Evolutionary conservation across 2,797 vertebrate genomes (phyloP), one percentile per base, ranked within the genome.

Genomic region (Spinibarbus caldwelli): DNA sequence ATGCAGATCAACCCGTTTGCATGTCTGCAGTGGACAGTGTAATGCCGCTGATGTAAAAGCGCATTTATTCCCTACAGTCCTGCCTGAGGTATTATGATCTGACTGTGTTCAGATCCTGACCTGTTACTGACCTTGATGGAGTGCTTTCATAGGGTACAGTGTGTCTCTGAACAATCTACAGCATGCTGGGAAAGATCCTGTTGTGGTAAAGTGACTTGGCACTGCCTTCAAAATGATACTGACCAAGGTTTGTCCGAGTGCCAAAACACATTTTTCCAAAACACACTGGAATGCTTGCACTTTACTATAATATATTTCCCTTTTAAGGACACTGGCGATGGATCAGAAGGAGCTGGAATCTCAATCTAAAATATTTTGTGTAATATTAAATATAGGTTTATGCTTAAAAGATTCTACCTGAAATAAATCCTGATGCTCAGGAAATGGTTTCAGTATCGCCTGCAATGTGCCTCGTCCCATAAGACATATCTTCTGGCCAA

Each of bases 151-250:
- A 86, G 91, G 87, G 82, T 88, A 92, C 89, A 83, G 88, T 90
- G 88, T 89, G 86, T 90, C 89, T 71, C 72, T 86, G 80, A 90
- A 92, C 91, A 88, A 90, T 91, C 89, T 90, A 91, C 66, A 85
- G 85, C 86, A 86, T 86, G 57, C 85, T 88, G 89, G 81, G 85
- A 91, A 92, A 92, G 90, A 94, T 93, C 92, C 89, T 82, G 78
- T 64, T 82, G 29, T 83, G 78, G 88, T 91, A 89, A 93, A 93
- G 93, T 92, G 88, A 95, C 90, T 92, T 94, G 94, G 94, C 93
- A 93, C 89, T 87, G 82, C 87, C 91, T 67, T 94, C 90, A 93
- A 93, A 94, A 93, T 43, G 41, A 31, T 43, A 31, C 59, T 47
- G 77, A 45, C 57, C 6, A 78, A 47, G 19, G 87, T 67, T 87